These are phyloP conservation scores for Leucophenga varia DNA, from an alignment of 1,140 invertebrate species.

Conservation along the genomic window DNA sequence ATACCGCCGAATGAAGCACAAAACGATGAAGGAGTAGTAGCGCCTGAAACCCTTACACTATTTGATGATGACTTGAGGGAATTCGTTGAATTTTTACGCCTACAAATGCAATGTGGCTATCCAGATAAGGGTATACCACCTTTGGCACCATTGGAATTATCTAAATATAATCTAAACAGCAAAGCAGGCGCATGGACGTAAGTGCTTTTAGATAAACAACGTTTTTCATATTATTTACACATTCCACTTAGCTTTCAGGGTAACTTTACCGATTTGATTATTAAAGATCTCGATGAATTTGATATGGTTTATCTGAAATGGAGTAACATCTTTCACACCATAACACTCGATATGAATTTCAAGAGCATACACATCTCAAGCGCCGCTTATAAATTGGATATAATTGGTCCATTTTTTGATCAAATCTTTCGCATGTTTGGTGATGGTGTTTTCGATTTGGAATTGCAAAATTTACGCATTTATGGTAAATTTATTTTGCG, in stretches of 20 bases:
- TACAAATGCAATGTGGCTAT: conserved; percentile 51
- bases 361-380: conserved; percentile 25
- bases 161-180: conserved; percentile 19
- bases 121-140: conserved; percentile 31
- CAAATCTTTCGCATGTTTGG: conserved; percentile 22
- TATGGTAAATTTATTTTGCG: conserved; percentile 41
- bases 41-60: conserved; percentile 8
- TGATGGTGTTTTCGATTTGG: conserved; percentile 30
- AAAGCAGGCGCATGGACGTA: conserved; percentile 5
- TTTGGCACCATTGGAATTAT: conserved; percentile 30
- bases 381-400: conserved; percentile 31
- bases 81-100: conserved; percentile 39
- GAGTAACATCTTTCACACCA: conserved; percentile 35
- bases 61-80: conserved; percentile 47
- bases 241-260: conserved; percentile 24
- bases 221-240: too few relatives aligned
- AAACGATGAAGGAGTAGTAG: too few relatives aligned
- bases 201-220: conserved; percentile 20
- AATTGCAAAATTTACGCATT: conserved; percentile 31
- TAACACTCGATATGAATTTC: conserved; percentile 43
- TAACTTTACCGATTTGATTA: conserved; percentile 33
- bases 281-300: conserved; percentile 39
- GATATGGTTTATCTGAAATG: conserved; percentile 34
- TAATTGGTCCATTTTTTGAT: conserved; percentile 22
- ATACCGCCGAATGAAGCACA: too few relatives aligned